These are phyloP conservation scores for Formica aserva DNA, from an alignment of 2,888 invertebrate species.

Conservation along the genomic window DNA sequence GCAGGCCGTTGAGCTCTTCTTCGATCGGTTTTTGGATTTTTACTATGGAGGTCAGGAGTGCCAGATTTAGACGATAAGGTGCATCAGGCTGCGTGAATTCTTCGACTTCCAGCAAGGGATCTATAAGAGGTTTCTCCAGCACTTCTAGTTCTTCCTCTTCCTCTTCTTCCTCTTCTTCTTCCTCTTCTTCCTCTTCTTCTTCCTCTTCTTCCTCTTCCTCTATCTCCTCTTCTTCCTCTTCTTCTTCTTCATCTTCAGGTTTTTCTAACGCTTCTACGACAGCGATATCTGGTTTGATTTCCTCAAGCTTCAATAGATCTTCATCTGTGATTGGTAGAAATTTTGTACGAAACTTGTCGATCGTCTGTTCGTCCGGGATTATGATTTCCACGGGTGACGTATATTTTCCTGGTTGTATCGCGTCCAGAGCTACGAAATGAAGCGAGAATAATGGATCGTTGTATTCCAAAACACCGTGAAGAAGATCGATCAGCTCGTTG, in stretches of 20 bases:
- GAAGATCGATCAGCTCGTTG: conserved; percentile 76
- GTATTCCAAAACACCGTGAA: conserved; percentile 80
- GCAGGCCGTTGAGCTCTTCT: conserved; percentile 45
- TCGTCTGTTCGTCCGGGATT: conserved; percentile 58
- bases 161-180: conserved; percentile 31
- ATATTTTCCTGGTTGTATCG: conserved; percentile 76
- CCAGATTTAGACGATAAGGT: conserved; percentile 80
- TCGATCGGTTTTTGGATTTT: conserved; percentile 70
- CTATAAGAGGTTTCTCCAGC: conserved; percentile 60
- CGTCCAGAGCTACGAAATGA: conserved; percentile 77
- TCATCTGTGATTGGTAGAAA: conserved; percentile 82
- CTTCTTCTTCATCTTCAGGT: conserved; percentile 49
- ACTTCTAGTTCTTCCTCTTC: not conserved
- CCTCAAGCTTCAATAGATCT: conserved; percentile 68
- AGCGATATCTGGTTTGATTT: conserved; percentile 34
- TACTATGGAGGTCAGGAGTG: conserved; percentile 79
- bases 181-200: conserved; percentile 29
- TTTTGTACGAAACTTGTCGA: conserved; percentile 73
- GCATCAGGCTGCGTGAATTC: conserved; percentile 78
- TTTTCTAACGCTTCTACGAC: not conserved
- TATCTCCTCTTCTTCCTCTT: conserved; percentile 47
- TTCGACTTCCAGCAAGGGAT: conserved; percentile 69
- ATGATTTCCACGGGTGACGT: conserved; percentile 50
- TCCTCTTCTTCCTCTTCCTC: conserved; percentile 61
- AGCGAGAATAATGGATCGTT: conserved; percentile 77